phyloP scores from a whole-genome alignment of 2,113 vertebrate genomes.

The Nycticryphes semicollaris region DNA sequence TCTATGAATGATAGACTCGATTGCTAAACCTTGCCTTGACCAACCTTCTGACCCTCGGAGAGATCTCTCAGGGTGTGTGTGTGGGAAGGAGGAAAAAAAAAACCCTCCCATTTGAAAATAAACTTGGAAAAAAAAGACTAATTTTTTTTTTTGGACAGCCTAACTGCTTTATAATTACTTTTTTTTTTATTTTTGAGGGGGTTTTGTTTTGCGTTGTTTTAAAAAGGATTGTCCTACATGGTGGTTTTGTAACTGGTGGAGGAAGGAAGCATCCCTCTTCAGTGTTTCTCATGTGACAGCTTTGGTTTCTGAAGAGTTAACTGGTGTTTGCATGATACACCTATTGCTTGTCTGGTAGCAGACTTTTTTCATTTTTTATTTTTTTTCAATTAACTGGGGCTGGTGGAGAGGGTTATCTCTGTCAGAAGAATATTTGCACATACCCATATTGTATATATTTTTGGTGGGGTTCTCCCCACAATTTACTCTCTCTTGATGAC shows the following conservation, averaged over 20 bases:
- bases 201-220: constrained; percentile 29
- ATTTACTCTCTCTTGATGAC: constrained; percentile 82
- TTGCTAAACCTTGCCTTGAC: constrained; percentile 21
- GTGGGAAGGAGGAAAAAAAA: background rate
- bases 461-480: constrained; percentile 72
- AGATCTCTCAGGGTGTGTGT: background rate
- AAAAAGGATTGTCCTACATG: background rate
- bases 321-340: constrained; percentile 48
- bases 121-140: constrained; percentile 12
- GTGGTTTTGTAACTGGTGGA: constrained; percentile 32
- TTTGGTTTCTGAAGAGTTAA: constrained; percentile 55
- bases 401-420: constrained; percentile 37
- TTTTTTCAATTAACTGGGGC: constrained; percentile 29
- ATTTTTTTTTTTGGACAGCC: background rate
- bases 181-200: background rate
- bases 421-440: constrained; percentile 35
- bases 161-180: background rate
- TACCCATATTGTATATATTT: constrained; percentile 13
- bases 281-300: constrained; percentile 39
- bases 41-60: constrained; percentile 29
- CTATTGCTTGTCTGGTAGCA: constrained; percentile 46
- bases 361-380: constrained; percentile 1
- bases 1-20: constrained; percentile 32
- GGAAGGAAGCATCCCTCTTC: constrained; percentile 6
- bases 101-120: background rate